These are phyloP conservation scores for Nomada hirtipes DNA, from an alignment of 2,888 invertebrate species.

Conservation along the genomic window DNA sequence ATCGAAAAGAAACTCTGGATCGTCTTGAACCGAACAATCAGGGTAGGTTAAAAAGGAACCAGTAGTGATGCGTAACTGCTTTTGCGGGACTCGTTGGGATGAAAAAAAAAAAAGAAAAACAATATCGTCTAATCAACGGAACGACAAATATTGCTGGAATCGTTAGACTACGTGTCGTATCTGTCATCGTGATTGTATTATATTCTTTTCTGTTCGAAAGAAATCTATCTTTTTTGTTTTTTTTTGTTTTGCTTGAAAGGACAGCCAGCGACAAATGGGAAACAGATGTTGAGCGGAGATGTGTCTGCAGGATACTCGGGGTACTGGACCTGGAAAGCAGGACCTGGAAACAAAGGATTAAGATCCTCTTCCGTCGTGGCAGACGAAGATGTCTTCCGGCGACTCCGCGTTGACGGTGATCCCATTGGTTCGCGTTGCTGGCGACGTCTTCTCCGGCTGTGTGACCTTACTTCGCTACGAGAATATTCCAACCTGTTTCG, in stretches of 20 bases:
- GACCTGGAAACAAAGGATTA: constrained; percentile 85
- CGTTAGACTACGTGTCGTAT: constrained; percentile 60
- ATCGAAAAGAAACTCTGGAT: constrained; percentile 56
- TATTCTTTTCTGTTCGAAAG: constrained; percentile 3
- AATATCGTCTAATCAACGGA: constrained; percentile 53
- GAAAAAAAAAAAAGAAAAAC: neutral
- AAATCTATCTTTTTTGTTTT: constrained; percentile 16
- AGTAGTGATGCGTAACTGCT: constrained; percentile 52
- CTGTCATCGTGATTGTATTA: constrained; percentile 48
- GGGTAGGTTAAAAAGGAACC: constrained; percentile 55
- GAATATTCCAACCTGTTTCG: constrained; percentile 68
- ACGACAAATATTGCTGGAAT: constrained; percentile 62
- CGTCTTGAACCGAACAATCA: constrained; percentile 47
- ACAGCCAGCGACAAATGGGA: constrained; percentile 80
- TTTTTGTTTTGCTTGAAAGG: constrained; percentile 75
- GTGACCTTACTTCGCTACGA: constrained; percentile 66
- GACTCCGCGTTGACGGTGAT: constrained; percentile 66
- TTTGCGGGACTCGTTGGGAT: constrained; percentile 52
- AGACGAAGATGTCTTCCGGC: constrained; percentile 61
- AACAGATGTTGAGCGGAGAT: constrained; percentile 82
- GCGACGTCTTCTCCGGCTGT: constrained; percentile 65
- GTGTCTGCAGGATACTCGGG: constrained; percentile 83
- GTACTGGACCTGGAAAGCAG: constrained; percentile 84
- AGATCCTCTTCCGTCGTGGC: constrained; percentile 73
- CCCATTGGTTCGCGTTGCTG: constrained; percentile 55